A percentile compares a stretch with the other conserved stretches of the same genome.
Evolutionary conservation across 2,888 invertebrate genomes (phyloP).

Genomic region (Andrena bucephala): DNA sequence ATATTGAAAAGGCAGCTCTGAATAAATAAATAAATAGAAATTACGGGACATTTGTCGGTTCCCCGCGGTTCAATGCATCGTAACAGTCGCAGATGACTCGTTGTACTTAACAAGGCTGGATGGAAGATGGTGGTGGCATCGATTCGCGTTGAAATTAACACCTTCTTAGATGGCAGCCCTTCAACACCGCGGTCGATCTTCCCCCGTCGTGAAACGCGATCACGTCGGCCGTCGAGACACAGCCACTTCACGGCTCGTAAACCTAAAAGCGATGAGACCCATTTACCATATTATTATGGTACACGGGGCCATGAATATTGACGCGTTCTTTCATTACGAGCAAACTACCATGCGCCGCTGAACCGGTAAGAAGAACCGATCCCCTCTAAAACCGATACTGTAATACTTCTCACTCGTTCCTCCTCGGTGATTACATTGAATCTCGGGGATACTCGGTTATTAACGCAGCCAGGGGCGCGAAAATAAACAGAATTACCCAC

Average conservation of each 20-base stretch:
- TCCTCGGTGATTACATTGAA: conserved; percentile 36
- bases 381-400: conserved; percentile 28
- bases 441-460: conserved; percentile 12
- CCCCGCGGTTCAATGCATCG: background rate
- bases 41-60: conserved; percentile 17
- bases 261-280: conserved; percentile 75
- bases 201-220: conserved; percentile 75
- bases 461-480: conserved; percentile 18
- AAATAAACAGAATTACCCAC: conserved; percentile 51
- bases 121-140: conserved; percentile 7
- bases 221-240: conserved; percentile 67
- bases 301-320: conserved; percentile 77
- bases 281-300: conserved; percentile 79
- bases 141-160: conserved; percentile 56
- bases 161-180: conserved; percentile 41
- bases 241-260: conserved; percentile 77
- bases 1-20: too few species aligned
- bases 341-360: conserved; percentile 34
- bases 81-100: conserved; percentile 1
- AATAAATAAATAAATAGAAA: conserved; percentile 17
- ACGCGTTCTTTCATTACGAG: conserved; percentile 72
- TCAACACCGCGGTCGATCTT: conserved; percentile 46
- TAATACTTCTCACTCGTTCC: conserved; percentile 17
- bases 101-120: background rate
- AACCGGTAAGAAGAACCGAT: conserved; percentile 49